These are phyloP conservation scores for Vollenhovia emeryi DNA, from an alignment of 1,140 invertebrate species.

Conservation along the genomic window DNA sequence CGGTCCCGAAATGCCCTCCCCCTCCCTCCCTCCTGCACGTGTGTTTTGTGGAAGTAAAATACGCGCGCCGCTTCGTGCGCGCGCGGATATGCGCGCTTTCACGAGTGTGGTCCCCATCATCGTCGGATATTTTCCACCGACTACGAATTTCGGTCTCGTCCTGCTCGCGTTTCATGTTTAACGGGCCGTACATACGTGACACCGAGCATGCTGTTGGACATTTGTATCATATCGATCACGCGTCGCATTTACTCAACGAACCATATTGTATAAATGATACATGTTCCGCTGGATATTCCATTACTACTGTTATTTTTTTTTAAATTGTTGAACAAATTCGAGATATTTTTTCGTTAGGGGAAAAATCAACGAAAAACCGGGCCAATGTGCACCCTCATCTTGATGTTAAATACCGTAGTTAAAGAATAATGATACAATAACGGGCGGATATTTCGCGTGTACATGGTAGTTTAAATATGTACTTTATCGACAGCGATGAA, in stretches of 20 bases:
- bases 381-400: not conserved
- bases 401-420: not conserved
- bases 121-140: constrained; percentile 41
- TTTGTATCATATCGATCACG: constrained; percentile 28
- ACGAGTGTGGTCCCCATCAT: constrained; percentile 18
- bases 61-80: not conserved
- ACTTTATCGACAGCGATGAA: constrained; percentile 2
- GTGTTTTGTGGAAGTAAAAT: constrained; percentile 40
- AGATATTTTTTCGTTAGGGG: not conserved
- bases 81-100: not conserved
- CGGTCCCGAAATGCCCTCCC: not conserved
- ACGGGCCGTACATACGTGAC: not conserved
- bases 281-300: not conserved
- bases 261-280: not conserved
- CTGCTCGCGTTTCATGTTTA: constrained; percentile 26
- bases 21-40: not conserved
- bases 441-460: not conserved
- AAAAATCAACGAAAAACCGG: not conserved
- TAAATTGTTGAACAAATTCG: not conserved
- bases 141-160: constrained; percentile 1
- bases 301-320: not conserved
- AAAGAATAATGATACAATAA: constrained; percentile 2
- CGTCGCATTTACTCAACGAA: constrained; percentile 24
- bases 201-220: constrained; percentile 10
- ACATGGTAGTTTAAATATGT: not conserved